A percentile compares a stretch with the other conserved stretches of the same genome.
These are phyloP conservation scores for Hemaris fuciformis DNA, from an alignment of 2,888 invertebrate species.

Conservation along the genomic window DNA sequence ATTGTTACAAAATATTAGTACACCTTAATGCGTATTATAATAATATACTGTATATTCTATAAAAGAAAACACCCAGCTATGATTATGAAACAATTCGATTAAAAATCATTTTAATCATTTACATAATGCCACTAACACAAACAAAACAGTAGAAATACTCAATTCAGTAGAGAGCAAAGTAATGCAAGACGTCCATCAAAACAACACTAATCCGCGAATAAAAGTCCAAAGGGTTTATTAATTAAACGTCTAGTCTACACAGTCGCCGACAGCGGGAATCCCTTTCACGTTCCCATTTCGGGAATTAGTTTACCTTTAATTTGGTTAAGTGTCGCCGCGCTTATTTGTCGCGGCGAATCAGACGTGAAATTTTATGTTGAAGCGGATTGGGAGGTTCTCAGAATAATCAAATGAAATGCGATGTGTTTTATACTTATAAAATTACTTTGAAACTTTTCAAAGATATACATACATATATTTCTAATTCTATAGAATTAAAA, in stretches of 20 bases:
- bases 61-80: too few species aligned
- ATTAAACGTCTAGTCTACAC: slow-evolving; percentile 28
- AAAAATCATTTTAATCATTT: background rate
- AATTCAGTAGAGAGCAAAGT: background rate
- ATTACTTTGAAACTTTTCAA: too few species aligned
- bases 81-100: background rate
- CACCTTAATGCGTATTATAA: too few species aligned
- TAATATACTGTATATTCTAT: too few species aligned
- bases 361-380: background rate
- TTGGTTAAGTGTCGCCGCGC: slow-evolving; percentile 47
- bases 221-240: slow-evolving; percentile 32
- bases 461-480: too few species aligned
- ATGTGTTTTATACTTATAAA: too few species aligned
- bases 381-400: background rate
- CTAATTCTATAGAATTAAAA: too few species aligned
- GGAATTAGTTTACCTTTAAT: slow-evolving; percentile 76
- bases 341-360: slow-evolving; percentile 15
- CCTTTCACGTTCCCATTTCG: slow-evolving; percentile 47
- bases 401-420: background rate
- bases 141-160: background rate
- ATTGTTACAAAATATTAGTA: too few species aligned
- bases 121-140: background rate
- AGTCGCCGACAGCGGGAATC: slow-evolving; percentile 11
- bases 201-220: slow-evolving; percentile 25
- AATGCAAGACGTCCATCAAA: background rate